Evolutionary conservation across 2,113 vertebrate species (phyloP).

Genomic region (Melanocharis versteri): DNA sequence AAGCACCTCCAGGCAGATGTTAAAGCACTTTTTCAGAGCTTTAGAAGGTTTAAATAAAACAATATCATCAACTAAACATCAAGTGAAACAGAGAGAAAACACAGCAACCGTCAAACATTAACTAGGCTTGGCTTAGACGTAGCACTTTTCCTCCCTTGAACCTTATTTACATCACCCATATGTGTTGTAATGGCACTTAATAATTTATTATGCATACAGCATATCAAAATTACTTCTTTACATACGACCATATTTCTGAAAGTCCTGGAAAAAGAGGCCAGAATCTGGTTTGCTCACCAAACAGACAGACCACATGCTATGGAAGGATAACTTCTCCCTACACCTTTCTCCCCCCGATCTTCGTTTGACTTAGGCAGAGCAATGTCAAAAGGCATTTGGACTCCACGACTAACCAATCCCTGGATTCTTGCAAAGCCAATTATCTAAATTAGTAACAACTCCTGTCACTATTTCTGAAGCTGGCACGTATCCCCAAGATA

Average conservation of each 20-base stretch:
- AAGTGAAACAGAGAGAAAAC: not conserved
- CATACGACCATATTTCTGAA: not conserved
- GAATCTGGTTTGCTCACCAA: not conserved
- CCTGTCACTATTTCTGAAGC: constrained; percentile 40
- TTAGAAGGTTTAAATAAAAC: not conserved
- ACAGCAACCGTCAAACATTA: not conserved
- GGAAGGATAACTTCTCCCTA: not conserved
- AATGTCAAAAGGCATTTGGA: constrained; percentile 23
- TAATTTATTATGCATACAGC: not conserved
- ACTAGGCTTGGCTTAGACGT: not conserved
- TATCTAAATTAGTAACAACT: constrained; percentile 62
- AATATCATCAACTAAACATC: not conserved
- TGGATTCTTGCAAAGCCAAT: constrained; percentile 55
- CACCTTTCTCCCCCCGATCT: not conserved
- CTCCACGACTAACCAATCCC: constrained; percentile 7
- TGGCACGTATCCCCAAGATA: not conserved
- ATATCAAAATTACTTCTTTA: not conserved
- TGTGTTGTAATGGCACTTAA: not conserved
- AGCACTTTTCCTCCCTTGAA: not conserved
- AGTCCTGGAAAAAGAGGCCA: not conserved
- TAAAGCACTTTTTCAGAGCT: not conserved
- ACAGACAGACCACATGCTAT: not conserved
- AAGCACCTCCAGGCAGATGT: not conserved
- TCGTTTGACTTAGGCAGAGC: not conserved
- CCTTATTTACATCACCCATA: not conserved